Conservation (phyloP, 2,113 vertebrate species). For the Ginglymostoma cirratum region DNA sequence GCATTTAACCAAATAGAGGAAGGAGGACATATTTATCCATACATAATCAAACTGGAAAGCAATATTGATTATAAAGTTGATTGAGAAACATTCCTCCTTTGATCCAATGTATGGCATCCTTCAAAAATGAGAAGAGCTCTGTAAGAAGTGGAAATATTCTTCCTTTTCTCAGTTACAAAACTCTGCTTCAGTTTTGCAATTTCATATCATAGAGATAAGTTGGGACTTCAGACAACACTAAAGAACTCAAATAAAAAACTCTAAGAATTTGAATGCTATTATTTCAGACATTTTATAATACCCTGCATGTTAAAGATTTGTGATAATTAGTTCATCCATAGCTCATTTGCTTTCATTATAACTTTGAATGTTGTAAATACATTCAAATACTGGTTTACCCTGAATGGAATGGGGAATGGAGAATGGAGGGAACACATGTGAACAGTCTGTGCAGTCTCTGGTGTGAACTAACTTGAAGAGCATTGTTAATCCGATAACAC, state of each 20-base stretch:
- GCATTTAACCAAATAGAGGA: neutral
- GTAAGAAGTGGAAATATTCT: neutral
- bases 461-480: neutral
- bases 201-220: neutral
- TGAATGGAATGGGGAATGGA: neutral
- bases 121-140: neutral
- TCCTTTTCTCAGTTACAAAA: neutral
- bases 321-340: neutral
- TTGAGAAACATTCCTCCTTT: neutral
- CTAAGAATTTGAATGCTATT: neutral
- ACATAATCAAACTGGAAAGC: neutral
- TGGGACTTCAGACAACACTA: neutral
- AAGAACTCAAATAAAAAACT: neutral
- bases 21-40: neutral
- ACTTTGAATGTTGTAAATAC: neutral
- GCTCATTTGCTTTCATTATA: neutral
- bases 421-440: neutral
- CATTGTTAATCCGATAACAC: neutral
- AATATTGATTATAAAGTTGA: neutral
- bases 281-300: neutral
- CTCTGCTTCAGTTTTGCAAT: neutral
- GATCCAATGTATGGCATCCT: neutral
- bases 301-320: neutral
- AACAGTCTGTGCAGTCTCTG: neutral
- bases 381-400: neutral